Evolutionary conservation across 2,113 vertebrate species (phyloP).

Genomic region (Archocentrus centrarchus): DNA sequence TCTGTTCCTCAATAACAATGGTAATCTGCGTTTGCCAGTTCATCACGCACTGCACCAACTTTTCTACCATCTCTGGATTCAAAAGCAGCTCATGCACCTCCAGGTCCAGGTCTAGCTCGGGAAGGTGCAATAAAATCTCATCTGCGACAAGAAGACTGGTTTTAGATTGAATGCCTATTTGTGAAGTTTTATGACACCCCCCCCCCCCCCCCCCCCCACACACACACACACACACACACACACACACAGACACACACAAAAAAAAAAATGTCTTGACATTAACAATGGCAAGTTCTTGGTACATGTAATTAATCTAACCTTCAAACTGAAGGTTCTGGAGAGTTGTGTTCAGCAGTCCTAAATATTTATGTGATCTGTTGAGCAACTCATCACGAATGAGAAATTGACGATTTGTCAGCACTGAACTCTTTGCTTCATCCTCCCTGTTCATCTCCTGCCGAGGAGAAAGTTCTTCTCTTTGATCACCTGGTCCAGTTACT

Average conservation of each 20-base stretch:
- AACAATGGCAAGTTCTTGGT: not conserved
- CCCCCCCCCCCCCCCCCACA: no score
- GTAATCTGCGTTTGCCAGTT: slow-evolving; percentile 90
- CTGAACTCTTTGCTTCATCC: not conserved
- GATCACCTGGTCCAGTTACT: slow-evolving; percentile 13
- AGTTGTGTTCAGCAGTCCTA: slow-evolving; percentile 74
- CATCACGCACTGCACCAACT: slow-evolving; percentile 85
- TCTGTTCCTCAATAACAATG: slow-evolving; percentile 81
- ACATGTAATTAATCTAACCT: slow-evolving; percentile 67
- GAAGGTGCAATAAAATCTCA: slow-evolving; percentile 85
- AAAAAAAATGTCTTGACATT: not conserved
- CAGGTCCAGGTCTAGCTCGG: slow-evolving; percentile 81
- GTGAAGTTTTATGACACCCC: not conserved
- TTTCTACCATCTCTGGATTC: slow-evolving; percentile 75
- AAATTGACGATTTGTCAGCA: slow-evolving; percentile 57
- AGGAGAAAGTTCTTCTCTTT: slow-evolving; percentile 8
- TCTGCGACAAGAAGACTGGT: slow-evolving; percentile 66
- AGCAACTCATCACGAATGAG: slow-evolving; percentile 81
- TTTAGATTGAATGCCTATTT: not conserved
- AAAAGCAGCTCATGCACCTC: slow-evolving; percentile 75
- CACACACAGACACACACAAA: no score
- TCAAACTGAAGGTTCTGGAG: slow-evolving; percentile 83
- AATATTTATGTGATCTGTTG: slow-evolving; percentile 82
- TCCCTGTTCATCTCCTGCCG: not conserved
- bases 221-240: no score